Conservation (phyloP, 2,888 invertebrate species). For the Andrena trimmerana region DNA sequence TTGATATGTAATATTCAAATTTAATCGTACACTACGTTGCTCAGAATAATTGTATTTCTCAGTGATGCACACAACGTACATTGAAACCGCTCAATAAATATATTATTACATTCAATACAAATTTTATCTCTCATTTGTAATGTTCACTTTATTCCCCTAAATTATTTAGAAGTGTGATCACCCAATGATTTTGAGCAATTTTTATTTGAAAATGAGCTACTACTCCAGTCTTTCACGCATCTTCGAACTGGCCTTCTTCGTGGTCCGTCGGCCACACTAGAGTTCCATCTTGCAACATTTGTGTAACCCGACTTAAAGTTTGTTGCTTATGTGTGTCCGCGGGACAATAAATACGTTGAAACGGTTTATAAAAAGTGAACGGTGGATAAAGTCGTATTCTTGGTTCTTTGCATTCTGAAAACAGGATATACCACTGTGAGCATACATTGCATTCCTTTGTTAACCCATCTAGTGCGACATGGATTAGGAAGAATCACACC, state of each 20-base stretch:
- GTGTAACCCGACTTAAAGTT: constrained; percentile 43
- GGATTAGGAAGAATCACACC: neutral
- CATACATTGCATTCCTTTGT: no score
- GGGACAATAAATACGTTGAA: constrained; percentile 67
- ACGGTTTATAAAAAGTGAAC: constrained; percentile 17
- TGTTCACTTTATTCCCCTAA: neutral
- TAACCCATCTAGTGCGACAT: neutral
- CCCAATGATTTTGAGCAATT: neutral
- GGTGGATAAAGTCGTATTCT: constrained; percentile 12
- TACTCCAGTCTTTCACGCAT: constrained; percentile 45
- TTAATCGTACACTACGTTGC: neutral
- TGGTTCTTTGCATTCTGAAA: constrained; percentile 48
- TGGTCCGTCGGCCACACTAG: constrained; percentile 1
- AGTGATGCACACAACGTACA: neutral
- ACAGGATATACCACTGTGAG: neutral
- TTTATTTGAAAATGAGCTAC: neutral
- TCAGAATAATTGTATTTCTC: neutral
- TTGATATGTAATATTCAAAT: neutral
- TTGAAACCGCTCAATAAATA: neutral
- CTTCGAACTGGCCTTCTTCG: constrained; percentile 76
- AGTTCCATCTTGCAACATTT: constrained; percentile 49
- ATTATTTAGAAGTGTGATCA: neutral
- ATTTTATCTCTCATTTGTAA: neutral
- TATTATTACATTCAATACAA: neutral
- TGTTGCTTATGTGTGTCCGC: constrained; percentile 61